A percentile compares a stretch with the other conserved stretches of the same genome.
Conservation (phyloP, 2,113 vertebrate genomes). For the Mustela lutreola region DNA sequence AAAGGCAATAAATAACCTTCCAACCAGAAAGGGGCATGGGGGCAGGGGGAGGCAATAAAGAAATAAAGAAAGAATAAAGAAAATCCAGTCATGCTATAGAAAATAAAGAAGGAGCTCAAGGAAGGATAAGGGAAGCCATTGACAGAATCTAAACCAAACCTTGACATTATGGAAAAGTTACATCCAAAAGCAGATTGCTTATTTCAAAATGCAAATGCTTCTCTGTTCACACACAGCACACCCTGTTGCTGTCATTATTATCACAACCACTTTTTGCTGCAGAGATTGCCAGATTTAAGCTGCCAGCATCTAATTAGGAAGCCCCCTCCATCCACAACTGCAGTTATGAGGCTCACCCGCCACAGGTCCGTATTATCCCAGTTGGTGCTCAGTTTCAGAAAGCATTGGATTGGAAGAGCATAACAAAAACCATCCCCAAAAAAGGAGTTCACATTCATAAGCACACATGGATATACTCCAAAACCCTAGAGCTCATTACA, state of each 20-base stretch:
- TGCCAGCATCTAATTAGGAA: conserved; percentile 90
- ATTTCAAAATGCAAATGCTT: conserved; percentile 72
- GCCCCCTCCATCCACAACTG: conserved; percentile 82
- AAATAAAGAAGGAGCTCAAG: background rate
- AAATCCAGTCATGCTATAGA: background rate
- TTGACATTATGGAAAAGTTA: conserved; percentile 20
- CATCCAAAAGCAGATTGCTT: conserved; percentile 64
- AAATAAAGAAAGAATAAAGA: conserved; percentile 1
- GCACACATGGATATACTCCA: conserved; percentile 68
- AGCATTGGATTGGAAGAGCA: conserved; percentile 68
- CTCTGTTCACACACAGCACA: conserved; percentile 56
- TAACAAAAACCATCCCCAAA: conserved; percentile 47
- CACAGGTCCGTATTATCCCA: conserved; percentile 83
- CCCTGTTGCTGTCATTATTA: conserved; percentile 71
- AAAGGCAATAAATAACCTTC: background rate
- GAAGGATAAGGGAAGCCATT: background rate
- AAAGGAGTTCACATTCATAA: conserved; percentile 62
- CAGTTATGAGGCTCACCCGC: conserved; percentile 84
- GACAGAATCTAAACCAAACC: conserved; percentile 55
- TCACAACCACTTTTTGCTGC: conserved; percentile 8
- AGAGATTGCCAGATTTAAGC: conserved; percentile 83
- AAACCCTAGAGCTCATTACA: conserved; percentile 59
- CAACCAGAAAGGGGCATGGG: background rate
- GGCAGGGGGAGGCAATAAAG: background rate
- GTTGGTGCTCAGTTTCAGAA: conserved; percentile 82